These are phyloP conservation scores for Pholis gunnellus DNA, from an alignment of 2,113 vertebrate genomes.

Conservation along the genomic window DNA sequence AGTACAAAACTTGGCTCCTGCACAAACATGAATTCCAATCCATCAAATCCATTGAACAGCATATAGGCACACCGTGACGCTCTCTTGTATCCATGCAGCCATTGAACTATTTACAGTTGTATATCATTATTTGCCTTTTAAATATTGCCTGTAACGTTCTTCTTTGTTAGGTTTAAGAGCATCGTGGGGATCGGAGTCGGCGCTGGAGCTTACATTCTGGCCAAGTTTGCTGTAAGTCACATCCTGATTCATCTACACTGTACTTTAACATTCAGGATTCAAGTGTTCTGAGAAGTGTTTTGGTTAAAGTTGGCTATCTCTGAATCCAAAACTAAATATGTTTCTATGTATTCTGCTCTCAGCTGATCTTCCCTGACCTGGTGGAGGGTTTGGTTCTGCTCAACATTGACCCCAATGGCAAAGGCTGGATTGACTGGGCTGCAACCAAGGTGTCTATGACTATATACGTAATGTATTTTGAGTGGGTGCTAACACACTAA, in stretches of 20 bases:
- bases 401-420: constrained; percentile 97
- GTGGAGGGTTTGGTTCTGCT: constrained; percentile 96
- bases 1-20: background rate
- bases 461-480: too few species aligned
- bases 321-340: background rate
- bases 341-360: background rate
- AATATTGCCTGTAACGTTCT: background rate
- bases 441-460: constrained; percentile 88
- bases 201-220: constrained; percentile 94
- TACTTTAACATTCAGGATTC: background rate
- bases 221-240: constrained; percentile 94
- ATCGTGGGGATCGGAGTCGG: constrained; percentile 97
- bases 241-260: background rate
- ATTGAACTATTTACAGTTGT: background rate
- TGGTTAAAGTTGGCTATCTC: background rate
- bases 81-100: background rate
- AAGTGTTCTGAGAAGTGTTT: background rate
- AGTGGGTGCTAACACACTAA: background rate
- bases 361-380: constrained; percentile 96
- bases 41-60: background rate
- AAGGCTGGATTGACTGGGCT: constrained; percentile 99
- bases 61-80: background rate
- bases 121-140: too few species aligned
- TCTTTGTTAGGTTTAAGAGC: constrained; percentile 90
- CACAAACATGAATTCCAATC: background rate